These are phyloP conservation scores for Philaethria dido DNA, from an alignment of 2,888 invertebrate species.

Conservation along the genomic window DNA sequence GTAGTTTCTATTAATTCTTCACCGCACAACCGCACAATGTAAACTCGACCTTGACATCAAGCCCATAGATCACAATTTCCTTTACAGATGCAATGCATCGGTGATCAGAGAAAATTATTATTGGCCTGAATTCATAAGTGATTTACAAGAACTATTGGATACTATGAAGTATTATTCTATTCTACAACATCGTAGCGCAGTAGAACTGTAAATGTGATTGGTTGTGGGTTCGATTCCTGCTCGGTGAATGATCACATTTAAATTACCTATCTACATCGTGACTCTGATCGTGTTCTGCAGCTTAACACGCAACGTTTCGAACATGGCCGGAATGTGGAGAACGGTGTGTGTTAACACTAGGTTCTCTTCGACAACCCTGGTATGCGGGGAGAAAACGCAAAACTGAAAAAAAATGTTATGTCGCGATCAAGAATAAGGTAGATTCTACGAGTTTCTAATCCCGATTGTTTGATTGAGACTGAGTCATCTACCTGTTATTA, in stretches of 20 bases:
- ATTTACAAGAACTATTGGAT: slow-evolving; percentile 47
- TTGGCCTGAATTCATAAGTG: slow-evolving; percentile 49
- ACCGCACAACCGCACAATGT: slow-evolving; percentile 30
- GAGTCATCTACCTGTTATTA: neutral
- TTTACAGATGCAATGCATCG: slow-evolving; percentile 45
- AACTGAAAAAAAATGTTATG: too few species aligned
- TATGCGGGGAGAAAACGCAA: too few species aligned
- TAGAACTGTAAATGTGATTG: too few species aligned
- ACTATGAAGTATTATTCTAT: slow-evolving; percentile 44
- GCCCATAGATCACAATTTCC: slow-evolving; percentile 55
- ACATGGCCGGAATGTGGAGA: too few species aligned
- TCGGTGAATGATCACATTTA: neutral
- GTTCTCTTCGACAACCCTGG: too few species aligned
- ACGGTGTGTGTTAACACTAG: too few species aligned
- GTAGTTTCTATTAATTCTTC: slow-evolving; percentile 52
- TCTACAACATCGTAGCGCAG: neutral
- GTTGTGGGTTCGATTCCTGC: neutral
- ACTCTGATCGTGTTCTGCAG: too few species aligned
- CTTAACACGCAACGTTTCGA: too few species aligned
- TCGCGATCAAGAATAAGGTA: too few species aligned
- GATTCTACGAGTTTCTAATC: neutral
- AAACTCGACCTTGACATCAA: slow-evolving; percentile 41
- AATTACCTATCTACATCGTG: too few species aligned
- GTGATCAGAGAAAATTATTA: slow-evolving; percentile 50
- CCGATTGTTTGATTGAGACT: neutral